Conservation (phyloP, 2,113 vertebrate species). For the Ia io region DNA sequence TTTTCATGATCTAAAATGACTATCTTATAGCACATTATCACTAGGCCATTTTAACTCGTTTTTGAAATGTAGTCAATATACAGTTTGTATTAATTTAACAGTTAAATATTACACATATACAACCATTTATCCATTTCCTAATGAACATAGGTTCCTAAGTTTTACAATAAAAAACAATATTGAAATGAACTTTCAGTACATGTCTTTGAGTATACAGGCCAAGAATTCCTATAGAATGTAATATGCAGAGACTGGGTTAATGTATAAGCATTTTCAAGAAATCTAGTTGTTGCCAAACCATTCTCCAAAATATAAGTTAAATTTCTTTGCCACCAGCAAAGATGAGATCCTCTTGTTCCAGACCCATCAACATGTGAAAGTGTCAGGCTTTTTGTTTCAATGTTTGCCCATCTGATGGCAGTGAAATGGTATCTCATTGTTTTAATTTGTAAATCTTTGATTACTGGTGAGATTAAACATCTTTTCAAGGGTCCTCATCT, state of each 20-base stretch:
- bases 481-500: not conserved
- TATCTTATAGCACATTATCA: not conserved
- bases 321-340: not conserved
- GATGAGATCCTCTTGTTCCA: not conserved
- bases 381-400: not conserved
- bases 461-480: not conserved
- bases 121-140: not conserved
- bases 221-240: not conserved
- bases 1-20: not conserved
- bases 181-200: not conserved
- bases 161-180: constrained; percentile 26
- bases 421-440: not conserved
- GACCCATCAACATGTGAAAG: not conserved
- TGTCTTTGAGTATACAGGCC: not conserved
- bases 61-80: not conserved
- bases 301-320: not conserved
- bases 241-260: not conserved
- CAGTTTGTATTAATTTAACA: not conserved
- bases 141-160: not conserved
- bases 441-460: not conserved
- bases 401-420: not conserved
- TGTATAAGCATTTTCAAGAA: not conserved
- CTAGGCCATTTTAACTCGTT: not conserved
- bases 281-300: not conserved
- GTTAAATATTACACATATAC: not conserved